These are phyloP conservation scores for Macroglossus sobrinus DNA, from an alignment of 2,113 vertebrate genomes.

Conservation along the genomic window DNA sequence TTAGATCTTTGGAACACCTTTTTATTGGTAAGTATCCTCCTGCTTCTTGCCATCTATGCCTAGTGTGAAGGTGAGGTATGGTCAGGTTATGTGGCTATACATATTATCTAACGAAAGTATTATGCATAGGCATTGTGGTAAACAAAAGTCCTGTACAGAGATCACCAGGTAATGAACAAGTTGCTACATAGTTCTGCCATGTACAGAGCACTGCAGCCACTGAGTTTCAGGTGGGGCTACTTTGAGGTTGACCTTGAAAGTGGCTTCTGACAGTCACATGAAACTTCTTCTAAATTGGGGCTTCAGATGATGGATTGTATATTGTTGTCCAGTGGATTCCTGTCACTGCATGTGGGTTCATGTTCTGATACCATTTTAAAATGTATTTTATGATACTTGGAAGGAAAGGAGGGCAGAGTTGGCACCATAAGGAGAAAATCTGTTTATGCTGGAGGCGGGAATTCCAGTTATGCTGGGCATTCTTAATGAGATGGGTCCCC, in stretches of 20 bases:
- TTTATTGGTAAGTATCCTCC: constrained; percentile 89
- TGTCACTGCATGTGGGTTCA: background rate
- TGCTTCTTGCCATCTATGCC: background rate
- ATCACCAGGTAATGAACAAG: background rate
- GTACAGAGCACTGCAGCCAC: rapidly evolving
- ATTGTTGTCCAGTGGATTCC: too few relatives aligned
- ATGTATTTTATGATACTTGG: background rate
- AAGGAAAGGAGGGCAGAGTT: background rate
- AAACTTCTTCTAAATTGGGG: background rate
- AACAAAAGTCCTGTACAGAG: background rate
- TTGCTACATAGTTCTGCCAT: rapidly evolving
- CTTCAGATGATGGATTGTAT: background rate
- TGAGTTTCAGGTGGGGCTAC: too few relatives aligned
- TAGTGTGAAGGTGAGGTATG: background rate
- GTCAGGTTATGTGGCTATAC: background rate
- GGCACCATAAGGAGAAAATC: background rate
- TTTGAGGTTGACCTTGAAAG: too few relatives aligned
- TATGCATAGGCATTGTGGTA: too few relatives aligned
- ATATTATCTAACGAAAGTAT: rapidly evolving
- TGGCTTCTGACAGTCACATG: too few relatives aligned
- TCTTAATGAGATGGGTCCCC: background rate
- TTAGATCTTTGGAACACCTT: constrained; percentile 98
- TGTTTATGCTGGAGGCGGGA: background rate
- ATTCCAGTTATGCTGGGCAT: rapidly evolving
- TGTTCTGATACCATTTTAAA: background rate